Evolutionary conservation across 2,113 vertebrate species (phyloP).

Genomic region (Callionymus lyra): DNA sequence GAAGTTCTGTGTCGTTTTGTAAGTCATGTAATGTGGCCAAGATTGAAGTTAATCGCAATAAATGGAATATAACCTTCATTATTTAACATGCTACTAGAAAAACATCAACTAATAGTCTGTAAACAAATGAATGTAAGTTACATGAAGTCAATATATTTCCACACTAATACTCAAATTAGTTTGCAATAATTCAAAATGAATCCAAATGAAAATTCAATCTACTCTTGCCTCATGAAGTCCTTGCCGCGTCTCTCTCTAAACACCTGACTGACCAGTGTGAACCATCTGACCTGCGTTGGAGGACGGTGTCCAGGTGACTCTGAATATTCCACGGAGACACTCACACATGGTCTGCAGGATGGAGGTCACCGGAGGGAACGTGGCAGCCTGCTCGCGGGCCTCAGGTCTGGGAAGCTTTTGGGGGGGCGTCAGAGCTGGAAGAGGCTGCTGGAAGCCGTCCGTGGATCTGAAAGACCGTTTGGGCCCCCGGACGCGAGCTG

Average conservation of each 20-base stretch:
- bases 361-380: slow-evolving; percentile 20
- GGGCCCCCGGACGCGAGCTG: slow-evolving; percentile 16
- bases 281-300: slow-evolving; percentile 59
- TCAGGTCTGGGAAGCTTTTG: slow-evolving; percentile 9
- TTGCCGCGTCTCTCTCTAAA: too few species aligned
- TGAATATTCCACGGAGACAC: slow-evolving; percentile 71
- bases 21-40: too few species aligned
- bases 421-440: slow-evolving; percentile 15
- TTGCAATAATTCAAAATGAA: too few species aligned
- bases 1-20: too few species aligned
- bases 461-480: slow-evolving; percentile 18
- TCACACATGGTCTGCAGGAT: slow-evolving; percentile 67
- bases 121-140: too few species aligned
- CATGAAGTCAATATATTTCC: too few species aligned
- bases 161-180: too few species aligned
- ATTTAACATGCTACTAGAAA: too few species aligned
- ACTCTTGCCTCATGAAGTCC: not conserved
- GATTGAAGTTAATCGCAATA: too few species aligned
- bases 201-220: not conserved
- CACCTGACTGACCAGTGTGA: too few species aligned
- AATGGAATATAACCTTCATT: too few species aligned
- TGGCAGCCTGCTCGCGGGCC: slow-evolving; percentile 23
- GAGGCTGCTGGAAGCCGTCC: slow-evolving; percentile 18
- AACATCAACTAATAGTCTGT: too few species aligned
- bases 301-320: slow-evolving; percentile 67